phyloP scores from a whole-genome alignment of 2,888 invertebrate genomes.

The Nymphalis c-album region DNA sequence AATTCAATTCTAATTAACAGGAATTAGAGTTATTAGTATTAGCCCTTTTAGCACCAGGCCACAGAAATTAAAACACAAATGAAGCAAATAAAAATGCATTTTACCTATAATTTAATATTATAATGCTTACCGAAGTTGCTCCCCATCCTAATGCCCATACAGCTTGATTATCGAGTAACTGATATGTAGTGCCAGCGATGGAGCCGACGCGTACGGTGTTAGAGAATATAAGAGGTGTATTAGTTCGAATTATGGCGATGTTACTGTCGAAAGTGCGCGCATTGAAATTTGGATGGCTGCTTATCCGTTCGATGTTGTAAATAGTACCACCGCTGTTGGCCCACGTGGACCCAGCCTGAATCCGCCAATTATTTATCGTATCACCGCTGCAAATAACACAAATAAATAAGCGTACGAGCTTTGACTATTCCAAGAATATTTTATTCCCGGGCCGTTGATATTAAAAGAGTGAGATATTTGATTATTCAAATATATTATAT shows the following conservation, averaged over 20 bases:
- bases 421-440: too few relatives aligned
- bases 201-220: slow-evolving; percentile 42
- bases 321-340: slow-evolving; percentile 51
- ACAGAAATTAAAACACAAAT: too few relatives aligned
- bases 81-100: too few relatives aligned
- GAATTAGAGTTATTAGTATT: too few relatives aligned
- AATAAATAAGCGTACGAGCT: too few relatives aligned
- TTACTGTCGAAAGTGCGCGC: slow-evolving; percentile 45
- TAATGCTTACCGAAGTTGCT: slow-evolving; percentile 49
- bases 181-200: slow-evolving; percentile 54
- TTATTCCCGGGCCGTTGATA: too few relatives aligned
- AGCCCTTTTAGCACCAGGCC: too few relatives aligned
- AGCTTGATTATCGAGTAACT: slow-evolving; percentile 49
- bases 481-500: too few relatives aligned
- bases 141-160: slow-evolving; percentile 64
- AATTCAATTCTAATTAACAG: too few relatives aligned
- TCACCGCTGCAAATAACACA: slow-evolving; percentile 43
- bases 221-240: slow-evolving; percentile 39
- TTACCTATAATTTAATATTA: too few relatives aligned
- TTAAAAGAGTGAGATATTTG: too few relatives aligned
- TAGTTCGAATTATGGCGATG: slow-evolving; percentile 48
- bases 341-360: slow-evolving; percentile 47
- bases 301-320: slow-evolving; percentile 33
- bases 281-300: slow-evolving; percentile 47
- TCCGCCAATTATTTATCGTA: slow-evolving; percentile 43